Conservation (phyloP, 1,140 invertebrate species). For the Drosophila setifemur region DNA sequence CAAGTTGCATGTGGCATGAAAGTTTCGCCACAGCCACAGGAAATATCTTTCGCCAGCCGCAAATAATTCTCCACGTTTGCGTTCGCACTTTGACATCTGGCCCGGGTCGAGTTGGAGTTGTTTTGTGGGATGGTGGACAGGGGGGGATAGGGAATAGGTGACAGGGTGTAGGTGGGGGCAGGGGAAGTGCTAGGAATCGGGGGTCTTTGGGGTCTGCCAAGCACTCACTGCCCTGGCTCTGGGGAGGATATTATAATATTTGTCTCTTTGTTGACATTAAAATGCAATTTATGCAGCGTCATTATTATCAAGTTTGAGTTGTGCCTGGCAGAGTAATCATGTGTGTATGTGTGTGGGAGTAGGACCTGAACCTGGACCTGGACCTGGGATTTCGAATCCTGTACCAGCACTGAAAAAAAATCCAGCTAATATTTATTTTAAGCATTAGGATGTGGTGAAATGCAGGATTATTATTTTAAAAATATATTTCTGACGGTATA, state of each 20-base stretch:
- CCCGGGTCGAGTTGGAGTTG: slow-evolving; percentile 24
- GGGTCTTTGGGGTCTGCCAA: slow-evolving; percentile 23
- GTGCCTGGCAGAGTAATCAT: slow-evolving; percentile 4
- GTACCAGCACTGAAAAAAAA: neutral
- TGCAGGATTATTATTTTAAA: too few relatives aligned
- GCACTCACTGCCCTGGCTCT: slow-evolving; percentile 19
- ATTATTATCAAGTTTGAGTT: slow-evolving; percentile 66
- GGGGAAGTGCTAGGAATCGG: slow-evolving; percentile 2
- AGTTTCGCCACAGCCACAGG: slow-evolving; percentile 62
- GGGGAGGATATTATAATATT: slow-evolving; percentile 73
- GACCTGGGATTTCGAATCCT: slow-evolving; percentile 2
- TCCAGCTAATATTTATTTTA: too few relatives aligned
- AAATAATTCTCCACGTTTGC: slow-evolving; percentile 79
- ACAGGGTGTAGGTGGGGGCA: neutral
- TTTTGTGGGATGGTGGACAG: neutral
- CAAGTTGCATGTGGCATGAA: slow-evolving; percentile 77
- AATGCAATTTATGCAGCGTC: slow-evolving; percentile 79
- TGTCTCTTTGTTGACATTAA: slow-evolving; percentile 80
- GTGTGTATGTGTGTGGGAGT: slow-evolving; percentile 4
- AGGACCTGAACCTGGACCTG: slow-evolving; percentile 17
- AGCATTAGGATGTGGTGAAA: too few relatives aligned
- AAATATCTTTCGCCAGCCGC: slow-evolving; percentile 77
- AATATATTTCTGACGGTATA: too few relatives aligned
- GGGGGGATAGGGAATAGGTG: neutral
- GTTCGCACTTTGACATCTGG: slow-evolving; percentile 77